Conservation (phyloP, 2,888 invertebrate genomes). For the Ormyrus pomaceus region DNA sequence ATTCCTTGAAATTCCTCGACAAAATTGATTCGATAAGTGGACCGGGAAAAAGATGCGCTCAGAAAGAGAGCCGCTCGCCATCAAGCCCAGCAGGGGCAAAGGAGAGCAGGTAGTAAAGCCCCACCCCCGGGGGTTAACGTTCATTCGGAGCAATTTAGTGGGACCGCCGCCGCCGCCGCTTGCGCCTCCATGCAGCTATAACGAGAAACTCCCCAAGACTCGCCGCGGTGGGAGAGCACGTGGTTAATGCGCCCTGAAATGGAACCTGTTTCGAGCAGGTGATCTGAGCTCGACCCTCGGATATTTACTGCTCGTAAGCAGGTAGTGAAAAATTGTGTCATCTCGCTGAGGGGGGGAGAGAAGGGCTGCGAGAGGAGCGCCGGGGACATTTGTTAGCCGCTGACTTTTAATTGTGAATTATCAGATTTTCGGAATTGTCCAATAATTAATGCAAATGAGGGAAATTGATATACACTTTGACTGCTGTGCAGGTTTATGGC, state of each 20-base stretch:
- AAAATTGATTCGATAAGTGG: conserved; percentile 7
- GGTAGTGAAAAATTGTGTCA: conserved; percentile 16
- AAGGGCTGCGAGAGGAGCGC: too few species aligned
- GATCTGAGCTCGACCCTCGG: background rate
- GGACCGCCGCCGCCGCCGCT: conserved; percentile 13
- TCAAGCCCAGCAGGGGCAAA: conserved; percentile 28
- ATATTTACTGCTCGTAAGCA: background rate
- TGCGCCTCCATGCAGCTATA: conserved; percentile 19
- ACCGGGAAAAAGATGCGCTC: background rate
- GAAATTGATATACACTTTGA: too few species aligned
- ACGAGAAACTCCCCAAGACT: background rate
- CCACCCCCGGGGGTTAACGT: conserved; percentile 34
- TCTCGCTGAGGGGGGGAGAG: too few species aligned
- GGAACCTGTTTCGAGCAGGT: conserved; percentile 35
- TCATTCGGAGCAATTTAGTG: conserved; percentile 45
- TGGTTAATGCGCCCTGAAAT: conserved; percentile 18
- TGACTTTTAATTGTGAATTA: too few species aligned
- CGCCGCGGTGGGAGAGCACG: background rate
- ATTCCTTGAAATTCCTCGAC: conserved; percentile 11
- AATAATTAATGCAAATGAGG: too few species aligned
- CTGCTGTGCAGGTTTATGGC: too few species aligned
- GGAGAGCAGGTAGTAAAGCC: conserved; percentile 37
- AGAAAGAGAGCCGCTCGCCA: conserved; percentile 14
- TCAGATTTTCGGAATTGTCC: too few species aligned
- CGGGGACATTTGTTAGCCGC: too few species aligned